Evolutionary conservation across 1,140 invertebrate genomes (phyloP), one percentile per base, ranked within the genome.

Genomic region (Apis laboriosa): DNA sequence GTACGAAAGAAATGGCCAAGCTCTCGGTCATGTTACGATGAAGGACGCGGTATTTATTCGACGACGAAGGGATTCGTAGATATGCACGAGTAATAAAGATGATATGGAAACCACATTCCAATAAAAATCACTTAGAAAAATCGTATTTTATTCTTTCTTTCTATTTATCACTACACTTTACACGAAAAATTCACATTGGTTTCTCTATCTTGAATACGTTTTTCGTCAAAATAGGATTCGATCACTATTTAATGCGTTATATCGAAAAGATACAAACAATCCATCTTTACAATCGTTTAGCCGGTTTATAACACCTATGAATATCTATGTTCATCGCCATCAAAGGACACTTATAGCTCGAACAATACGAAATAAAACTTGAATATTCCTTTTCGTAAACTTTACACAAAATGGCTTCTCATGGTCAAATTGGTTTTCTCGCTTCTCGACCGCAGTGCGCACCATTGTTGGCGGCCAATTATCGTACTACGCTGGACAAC

Each of bases 131-230:
- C 72, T 51, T 49, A 9, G 34, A 21, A 21, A 19, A 63, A 28
- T 55, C 19, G 7, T 21, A n/a, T 17, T 21, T 34, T 11, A 21
- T 56, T 73, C 17, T 9, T 2, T 51, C 49, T 17, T 5, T 24
- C 21, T 51, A 15, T 24, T 7, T 63, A 28, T 56, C 9, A 63
- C 24, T 63, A 63, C 24, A 56, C 55, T 13, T 19, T n/a, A 24
- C n/a, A 80, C 66, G 7, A 66, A 85, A 60, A 87, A 84, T 87
- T 61, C 74, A 61, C 2, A 53, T 63, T 17, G 72, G 24, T 76
- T 58, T 76, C 79, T 76, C 63, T 60, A 76, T 19, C 17, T 80
- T 64, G 24, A 49, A 56, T 49, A 56, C 19, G 9, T 21, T 19
- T 58, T 15, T 7, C 12, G 53, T 77, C 21, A 8, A 55, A 67